Evolutionary conservation across 2,888 invertebrate genomes (phyloP), one percentile per base, ranked within the genome.

Genomic region (Nomada hirtipes): DNA sequence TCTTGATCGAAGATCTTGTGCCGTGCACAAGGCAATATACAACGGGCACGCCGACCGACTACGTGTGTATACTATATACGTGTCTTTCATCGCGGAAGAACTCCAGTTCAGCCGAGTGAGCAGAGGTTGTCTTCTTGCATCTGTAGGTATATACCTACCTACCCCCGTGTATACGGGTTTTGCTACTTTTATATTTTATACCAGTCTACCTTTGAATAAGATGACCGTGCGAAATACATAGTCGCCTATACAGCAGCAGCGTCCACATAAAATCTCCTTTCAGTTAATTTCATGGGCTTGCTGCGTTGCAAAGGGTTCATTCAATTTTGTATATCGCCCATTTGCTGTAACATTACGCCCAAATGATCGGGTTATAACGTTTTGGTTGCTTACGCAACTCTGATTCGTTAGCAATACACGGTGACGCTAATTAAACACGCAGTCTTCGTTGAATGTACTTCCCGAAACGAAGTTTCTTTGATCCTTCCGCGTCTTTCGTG

Each of bases 1-100:
- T 87, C 87, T 80, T 73, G 87, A 87, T 87, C 86, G 83, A 67
- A 83, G 87, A 85, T 87, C 87, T 81, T 36, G 36, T 26, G 59
- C 60, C 47, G 61, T 78, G 73, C 72, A 72, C 67, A 44, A 67
- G 64, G 59, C 83, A 61, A 82, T 79, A 76, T 69, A 82, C 68
- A 70, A 29, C 60, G 26, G 42, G 59, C 76, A 44, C 36, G 36
- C 71, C 59, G 52, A 63, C 42, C 42, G 52, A 70, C 57, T 73
- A 50, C 65, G 42, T 76, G 68, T 78, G 74, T 72, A 47, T 47
- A 47, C 47, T 47, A 63, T 53, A 73, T 42, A 78, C 73, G 73
- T 68, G 70, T 74, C 79, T 82, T 78, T 85, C 82, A 80, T 87
- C 76, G 85, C 80, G 71, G 83, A 83, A 83, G 78, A 83, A 75